Base-by-base conservation (phyloP, 2,113 vertebrate species). In the Sander vitreus region DNA sequence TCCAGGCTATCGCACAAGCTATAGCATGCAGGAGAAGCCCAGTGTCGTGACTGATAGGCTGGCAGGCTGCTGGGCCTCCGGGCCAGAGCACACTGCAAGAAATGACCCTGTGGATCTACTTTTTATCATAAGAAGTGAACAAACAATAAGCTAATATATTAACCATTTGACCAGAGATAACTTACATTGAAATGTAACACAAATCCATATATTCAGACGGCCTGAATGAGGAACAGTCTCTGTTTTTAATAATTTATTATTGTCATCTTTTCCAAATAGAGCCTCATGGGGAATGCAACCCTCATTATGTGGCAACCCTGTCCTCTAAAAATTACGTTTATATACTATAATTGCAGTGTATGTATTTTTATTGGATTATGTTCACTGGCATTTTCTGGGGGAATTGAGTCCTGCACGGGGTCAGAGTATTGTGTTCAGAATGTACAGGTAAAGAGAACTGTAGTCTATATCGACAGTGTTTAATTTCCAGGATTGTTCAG, bases 1-100 rank as follows among this genome's bases (percentile, higher is more conserved):
- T 95, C 95, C 95, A 93, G 91, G 68, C 64, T 74, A 66, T 33
- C 27, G 33, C 1, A 12, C 60, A 80, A 66, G 84, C 78, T 59
- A 43, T 11, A 68, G 63, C 68, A n/a, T 74, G 67, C 67, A 30
- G 81, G 23, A 36, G 55, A 36, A 39, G 73, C 51, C 45, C 71
- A 8, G 60, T 15, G 78, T 88, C 36, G 59, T 6, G 71, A 67
- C 79, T 77, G 77, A 85, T 68, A 36, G 88, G 63, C 75, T 83
- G 75, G 80, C 77, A 81, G 80, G 77, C 73, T 55, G 71, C 57
- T n/a, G 72, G 80, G 73, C 64, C 65, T 18, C 64, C 0, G 53
- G 53, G 85, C 64, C 83, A 76, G 54, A n/a, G 73, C 73, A 60
- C 83, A 15, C 89, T 86, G 84, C 43, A 88, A 82, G 59, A 84